Conservation (phyloP, 1,140 invertebrate genomes). For the silkworm (Bombyx mori) region DNA sequence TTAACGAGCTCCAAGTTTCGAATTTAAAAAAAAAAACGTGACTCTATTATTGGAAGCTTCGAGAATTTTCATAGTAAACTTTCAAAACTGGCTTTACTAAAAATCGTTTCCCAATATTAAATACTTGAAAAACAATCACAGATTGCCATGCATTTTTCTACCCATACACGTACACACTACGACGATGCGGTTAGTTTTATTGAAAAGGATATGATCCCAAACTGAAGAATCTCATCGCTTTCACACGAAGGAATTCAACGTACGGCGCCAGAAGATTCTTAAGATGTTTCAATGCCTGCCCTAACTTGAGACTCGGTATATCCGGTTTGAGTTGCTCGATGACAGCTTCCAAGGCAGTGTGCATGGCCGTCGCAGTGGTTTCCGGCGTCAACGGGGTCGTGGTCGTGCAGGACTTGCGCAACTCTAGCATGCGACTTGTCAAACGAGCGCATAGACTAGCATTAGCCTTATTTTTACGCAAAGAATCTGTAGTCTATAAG, state of each 20-base stretch:
- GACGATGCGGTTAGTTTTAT: slow-evolving; percentile 2
- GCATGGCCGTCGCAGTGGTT: slow-evolving; percentile 51
- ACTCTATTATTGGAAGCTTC: too few relatives aligned
- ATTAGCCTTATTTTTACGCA: slow-evolving; percentile 51
- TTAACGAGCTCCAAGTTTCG: too few relatives aligned
- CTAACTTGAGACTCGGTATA: slow-evolving; percentile 46
- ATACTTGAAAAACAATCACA: too few relatives aligned
- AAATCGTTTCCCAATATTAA: too few relatives aligned
- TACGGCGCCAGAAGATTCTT: slow-evolving; percentile 36
- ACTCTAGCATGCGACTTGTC: slow-evolving; percentile 42
- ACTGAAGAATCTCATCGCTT: slow-evolving; percentile 54
- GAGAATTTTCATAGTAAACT: too few relatives aligned
- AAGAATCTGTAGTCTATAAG: slow-evolving; percentile 51
- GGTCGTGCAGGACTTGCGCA: slow-evolving; percentile 51
- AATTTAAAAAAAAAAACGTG: too few relatives aligned
- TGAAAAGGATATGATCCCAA: slow-evolving; percentile 66
- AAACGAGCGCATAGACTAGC: slow-evolving; percentile 39
- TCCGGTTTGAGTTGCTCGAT: slow-evolving; percentile 49
- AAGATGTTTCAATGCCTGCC: slow-evolving; percentile 35
- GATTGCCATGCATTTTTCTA: too few relatives aligned
- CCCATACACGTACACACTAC: background rate
- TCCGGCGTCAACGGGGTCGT: slow-evolving; percentile 52
- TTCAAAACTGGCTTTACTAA: too few relatives aligned
- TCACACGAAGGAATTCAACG: slow-evolving; percentile 48
- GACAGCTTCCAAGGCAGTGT: slow-evolving; percentile 45